These are phyloP conservation scores for Microcebus lehilahytsara DNA, from an alignment of 2,113 vertebrate species.

Conservation along the genomic window DNA sequence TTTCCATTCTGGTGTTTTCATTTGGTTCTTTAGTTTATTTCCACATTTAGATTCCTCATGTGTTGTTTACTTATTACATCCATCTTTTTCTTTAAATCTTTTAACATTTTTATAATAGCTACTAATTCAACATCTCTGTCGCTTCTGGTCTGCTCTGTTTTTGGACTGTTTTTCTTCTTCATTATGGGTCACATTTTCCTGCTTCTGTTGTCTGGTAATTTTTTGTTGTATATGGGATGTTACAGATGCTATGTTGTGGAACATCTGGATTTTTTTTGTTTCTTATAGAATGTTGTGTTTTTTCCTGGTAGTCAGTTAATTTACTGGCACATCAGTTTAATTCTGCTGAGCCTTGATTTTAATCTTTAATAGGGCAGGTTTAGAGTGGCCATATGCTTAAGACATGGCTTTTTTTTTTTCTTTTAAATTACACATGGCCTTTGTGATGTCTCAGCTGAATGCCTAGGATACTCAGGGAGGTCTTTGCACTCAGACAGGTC, in stretches of 20 bases:
- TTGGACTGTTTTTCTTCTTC: not conserved
- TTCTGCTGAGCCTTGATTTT: not conserved
- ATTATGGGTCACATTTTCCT: not conserved
- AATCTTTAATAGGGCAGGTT: not conserved
- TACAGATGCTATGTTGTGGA: not conserved
- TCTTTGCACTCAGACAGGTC: not conserved
- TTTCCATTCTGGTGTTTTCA: not conserved
- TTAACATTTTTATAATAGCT: not conserved
- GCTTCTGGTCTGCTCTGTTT: not conserved
- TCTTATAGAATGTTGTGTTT: not conserved
- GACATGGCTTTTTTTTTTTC: not conserved
- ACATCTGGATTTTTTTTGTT: not conserved
- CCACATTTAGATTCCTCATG: not conserved
- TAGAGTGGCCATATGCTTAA: not conserved
- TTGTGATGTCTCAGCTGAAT: not conserved
- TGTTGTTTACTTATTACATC: not conserved
- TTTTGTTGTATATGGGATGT: not conserved
- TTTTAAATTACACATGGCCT: not conserved
- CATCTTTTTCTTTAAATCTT: slow-evolving; percentile 5
- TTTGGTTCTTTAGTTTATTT: not conserved
- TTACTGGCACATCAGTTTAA: not conserved
- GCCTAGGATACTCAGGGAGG: not conserved
- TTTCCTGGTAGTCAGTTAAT: not conserved
- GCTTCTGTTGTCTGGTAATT: not conserved
- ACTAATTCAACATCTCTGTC: not conserved